Conservation (phyloP, 2,797 vertebrate genomes). For the Pogoniulus pusillus region DNA sequence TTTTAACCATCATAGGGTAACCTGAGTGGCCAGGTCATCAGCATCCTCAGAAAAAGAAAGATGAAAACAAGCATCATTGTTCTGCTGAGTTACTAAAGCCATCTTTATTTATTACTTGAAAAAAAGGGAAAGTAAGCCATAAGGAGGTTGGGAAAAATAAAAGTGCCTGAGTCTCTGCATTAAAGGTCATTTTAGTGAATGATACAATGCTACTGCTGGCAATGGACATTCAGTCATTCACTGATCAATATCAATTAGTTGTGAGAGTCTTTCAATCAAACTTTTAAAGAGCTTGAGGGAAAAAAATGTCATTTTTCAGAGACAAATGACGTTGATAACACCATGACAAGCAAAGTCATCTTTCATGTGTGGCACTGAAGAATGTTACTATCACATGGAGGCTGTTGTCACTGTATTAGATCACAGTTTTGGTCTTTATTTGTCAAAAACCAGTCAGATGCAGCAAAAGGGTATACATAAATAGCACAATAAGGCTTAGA, state of each 20-base stretch:
- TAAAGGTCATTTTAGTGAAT: not conserved
- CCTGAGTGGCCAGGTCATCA: not conserved
- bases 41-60: not conserved
- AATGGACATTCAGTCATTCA: not conserved
- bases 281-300: not conserved
- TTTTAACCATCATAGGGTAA: not conserved
- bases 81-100: not conserved
- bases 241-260: slow-evolving; percentile 26
- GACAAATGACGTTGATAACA: not conserved
- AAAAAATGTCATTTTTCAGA: not conserved
- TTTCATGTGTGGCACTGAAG: not conserved
- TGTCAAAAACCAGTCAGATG: not conserved
- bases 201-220: not conserved
- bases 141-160: not conserved
- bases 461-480: not conserved
- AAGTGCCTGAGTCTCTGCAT: not conserved
- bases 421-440: not conserved
- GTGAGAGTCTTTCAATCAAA: slow-evolving; percentile 34
- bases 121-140: not conserved
- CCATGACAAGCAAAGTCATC: not conserved
- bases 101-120: not conserved
- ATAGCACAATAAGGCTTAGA: not conserved
- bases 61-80: not conserved
- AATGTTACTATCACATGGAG: not conserved
- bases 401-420: not conserved